Evolutionary conservation across 2,888 invertebrate species (phyloP), one percentile per base, ranked within the genome.

Genomic region (Diaperis boleti): DNA sequence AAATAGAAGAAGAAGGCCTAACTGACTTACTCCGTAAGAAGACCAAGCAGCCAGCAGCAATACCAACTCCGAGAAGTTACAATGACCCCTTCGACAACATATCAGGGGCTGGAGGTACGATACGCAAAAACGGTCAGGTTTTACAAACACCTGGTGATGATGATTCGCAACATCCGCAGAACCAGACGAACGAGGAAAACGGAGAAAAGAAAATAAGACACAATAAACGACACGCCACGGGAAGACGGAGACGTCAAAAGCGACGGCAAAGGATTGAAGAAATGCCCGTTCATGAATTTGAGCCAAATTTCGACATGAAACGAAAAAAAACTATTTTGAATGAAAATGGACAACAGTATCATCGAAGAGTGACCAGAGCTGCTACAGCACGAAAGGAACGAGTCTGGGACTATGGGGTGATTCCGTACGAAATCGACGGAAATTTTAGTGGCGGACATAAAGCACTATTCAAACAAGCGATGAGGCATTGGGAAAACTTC

Each of bases 401-500:
- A 20, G 90, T 98, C 50, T 98, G 98, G 98, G 96, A 96, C 77
- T 91, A 93, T 75, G 98, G 96, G 0, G 95, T 98, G 7, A 98
- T 98, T 65, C 98, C 98, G 0, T 98, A 96, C 81, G 95, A 95
- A 82, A 97, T 98, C 66, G 95, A 97, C 77, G 92, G 93, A 8
- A 96, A 96, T 83, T 96, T 97, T 81, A 95, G 94, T 73, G 97
- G 97, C 0, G 90, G 92, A 1, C 96, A 97, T 83, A 95, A 96
- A 81, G 95, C 96, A 0, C 84, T 98, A 33, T 98, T 98, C 85
- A 96, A 96, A 77, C 95, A 93, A 76, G 98, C 98, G n/a, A 98
- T 98, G 98, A 84, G 95, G 10, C 98, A 98, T 79, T 98, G 98
- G 98, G 98, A 98, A 83, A 98, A 98, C 82, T 94, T 92, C 76